Conservation (phyloP, 2,113 vertebrate species). For the Cricetomys ansorgei region DNA sequence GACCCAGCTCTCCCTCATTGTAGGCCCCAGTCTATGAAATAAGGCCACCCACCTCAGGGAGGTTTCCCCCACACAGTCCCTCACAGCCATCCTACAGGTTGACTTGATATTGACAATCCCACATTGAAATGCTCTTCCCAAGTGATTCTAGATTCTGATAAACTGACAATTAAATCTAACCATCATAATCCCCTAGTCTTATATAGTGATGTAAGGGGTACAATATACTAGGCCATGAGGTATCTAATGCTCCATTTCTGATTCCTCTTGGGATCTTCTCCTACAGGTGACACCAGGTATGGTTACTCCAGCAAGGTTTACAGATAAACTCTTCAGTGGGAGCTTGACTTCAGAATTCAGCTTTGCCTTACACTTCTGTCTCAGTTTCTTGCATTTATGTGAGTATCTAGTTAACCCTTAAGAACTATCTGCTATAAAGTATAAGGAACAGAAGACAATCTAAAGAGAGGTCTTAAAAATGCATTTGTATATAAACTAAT, state of each 20-base stretch:
- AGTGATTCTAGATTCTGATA: not conserved
- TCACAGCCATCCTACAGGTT: not conserved
- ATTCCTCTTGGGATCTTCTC: slow-evolving; percentile 1
- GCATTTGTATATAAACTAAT: slow-evolving; percentile 15
- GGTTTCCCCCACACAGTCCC: not conserved
- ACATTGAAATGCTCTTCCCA: too few species aligned
- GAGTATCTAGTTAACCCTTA: slow-evolving; percentile 42
- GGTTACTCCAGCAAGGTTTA: slow-evolving; percentile 2
- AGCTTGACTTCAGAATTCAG: not conserved
- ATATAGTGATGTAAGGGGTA: not conserved
- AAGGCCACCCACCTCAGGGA: not conserved
- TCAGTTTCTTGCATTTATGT: slow-evolving; percentile 39
- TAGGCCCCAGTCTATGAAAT: not conserved
- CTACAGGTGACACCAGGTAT: not conserved
- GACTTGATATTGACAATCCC: not conserved
- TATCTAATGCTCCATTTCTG: not conserved
- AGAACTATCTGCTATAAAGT: not conserved
- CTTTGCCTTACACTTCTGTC: slow-evolving; percentile 23
- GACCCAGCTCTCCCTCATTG: not conserved
- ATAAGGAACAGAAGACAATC: slow-evolving; percentile 45
- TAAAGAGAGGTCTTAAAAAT: not conserved
- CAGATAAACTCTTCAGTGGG: not conserved
- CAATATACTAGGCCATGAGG: not conserved
- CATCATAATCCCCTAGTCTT: not conserved
- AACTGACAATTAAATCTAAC: not conserved